Base-by-base conservation (phyloP, 2,888 invertebrate genomes). In the Chymomyza caudatula region DNA sequence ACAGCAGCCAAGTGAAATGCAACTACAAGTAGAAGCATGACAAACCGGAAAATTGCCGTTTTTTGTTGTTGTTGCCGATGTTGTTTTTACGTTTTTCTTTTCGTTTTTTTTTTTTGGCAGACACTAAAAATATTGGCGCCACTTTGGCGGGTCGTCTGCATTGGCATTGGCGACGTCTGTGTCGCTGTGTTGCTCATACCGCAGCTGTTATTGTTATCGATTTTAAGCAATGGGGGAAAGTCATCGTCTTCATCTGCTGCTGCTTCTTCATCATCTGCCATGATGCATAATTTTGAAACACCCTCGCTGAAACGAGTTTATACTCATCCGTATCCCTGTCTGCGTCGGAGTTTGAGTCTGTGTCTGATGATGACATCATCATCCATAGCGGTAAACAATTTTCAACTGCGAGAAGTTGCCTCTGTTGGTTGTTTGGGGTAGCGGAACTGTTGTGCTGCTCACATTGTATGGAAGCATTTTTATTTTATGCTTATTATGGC, bases 151-250 rank as follows among this genome's bases (percentile, higher is more conserved):
- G 68, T 67, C 76, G 77, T 78, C 79, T 82, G 77, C 67, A 62
- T 64, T 60, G 64, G 29, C 57, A 58, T 19, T 37, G 61, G 61
- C 65, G 67, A 63, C 71, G 80, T 80, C 80, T 83, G 76, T 59
- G 76, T 59, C 25, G 58, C 66, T 73, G 60, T 73, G 60, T 77
- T 73, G 29, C 29, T 37, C 29, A 37, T 37, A 52, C 57, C 61
- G 44, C 64, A 54, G 68, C 65, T 69, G 83, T 78, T 83, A 80
- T 77, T 83, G 76, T 74, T 83, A 80, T 80, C 80, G 80, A 80
- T 80, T 80, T 69, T 54, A 65, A 5, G 42, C 59, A 59, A 51
- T 55, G 70, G 22, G 54, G 64, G 65, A 59, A 22, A 6, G 22
- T 13, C 43, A 13, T 53, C 43, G 42, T 37, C 11, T 44, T 49